Percentiles rank a stretch among this genome's conserved stretches.
phyloP scores from a whole-genome alignment of 2,888 invertebrate species.

The Ceraclea dissimilis region DNA sequence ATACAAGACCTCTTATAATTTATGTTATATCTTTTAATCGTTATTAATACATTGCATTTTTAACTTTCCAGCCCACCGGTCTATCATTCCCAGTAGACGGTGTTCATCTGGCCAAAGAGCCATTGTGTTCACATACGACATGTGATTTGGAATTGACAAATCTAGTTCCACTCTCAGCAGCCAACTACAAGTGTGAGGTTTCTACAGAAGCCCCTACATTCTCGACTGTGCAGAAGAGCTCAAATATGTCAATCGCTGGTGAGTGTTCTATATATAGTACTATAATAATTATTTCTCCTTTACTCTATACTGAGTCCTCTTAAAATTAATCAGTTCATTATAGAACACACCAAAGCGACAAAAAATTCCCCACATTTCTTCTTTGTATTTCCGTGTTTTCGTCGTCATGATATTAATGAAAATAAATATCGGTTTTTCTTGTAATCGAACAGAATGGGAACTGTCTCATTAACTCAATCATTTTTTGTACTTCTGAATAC shows the following conservation, averaged over 20 bases:
- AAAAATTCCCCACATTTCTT: too few relatives aligned
- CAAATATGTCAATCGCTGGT: slow-evolving; percentile 45
- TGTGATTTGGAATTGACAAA: slow-evolving; percentile 36
- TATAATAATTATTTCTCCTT: too few relatives aligned
- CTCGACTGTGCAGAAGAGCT: slow-evolving; percentile 38
- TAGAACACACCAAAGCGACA: too few relatives aligned
- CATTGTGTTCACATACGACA: slow-evolving; percentile 32
- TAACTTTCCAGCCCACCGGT: slow-evolving; percentile 9
- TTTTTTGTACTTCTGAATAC: too few relatives aligned
- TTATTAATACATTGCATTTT: not conserved
- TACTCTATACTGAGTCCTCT: not conserved
- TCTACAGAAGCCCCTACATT: slow-evolving; percentile 47
- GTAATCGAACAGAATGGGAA: too few relatives aligned
- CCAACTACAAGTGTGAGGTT: slow-evolving; percentile 47
- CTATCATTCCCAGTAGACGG: slow-evolving; percentile 12
- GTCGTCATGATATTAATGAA: too few relatives aligned
- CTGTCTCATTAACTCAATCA: too few relatives aligned
- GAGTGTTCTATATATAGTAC: slow-evolving; percentile 19
- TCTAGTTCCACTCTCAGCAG: slow-evolving; percentile 34
- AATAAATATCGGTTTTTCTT: too few relatives aligned
- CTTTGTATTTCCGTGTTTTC: too few relatives aligned
- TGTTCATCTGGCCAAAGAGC: slow-evolving; percentile 8
- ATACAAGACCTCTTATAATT: too few relatives aligned
- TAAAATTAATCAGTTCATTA: not conserved
- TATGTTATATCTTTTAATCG: too few relatives aligned